Evolutionary conservation across 2,113 vertebrate genomes (phyloP).

Genomic region (cat (Felis catus)): F.catus_Fca126_mat1.0 CM031411.1:71270001-71270500

Average conservation of each 20-base stretch:
- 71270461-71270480: not conserved
- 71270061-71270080: not conserved
- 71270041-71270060: not conserved
- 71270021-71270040: not conserved
- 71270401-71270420: not conserved
- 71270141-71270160: not conserved
- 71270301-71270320: not conserved
- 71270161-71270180: not conserved
- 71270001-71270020: not conserved
- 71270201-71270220: not conserved
- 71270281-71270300: not conserved
- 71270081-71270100: not conserved
- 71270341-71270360: not conserved
- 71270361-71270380: not conserved
- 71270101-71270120: not conserved
- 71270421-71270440: not conserved
- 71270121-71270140: not conserved
- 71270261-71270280: not conserved
- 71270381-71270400: constrained; percentile 44
- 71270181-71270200: not conserved
- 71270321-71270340: not conserved
- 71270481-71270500: not conserved
- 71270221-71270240: not conserved
- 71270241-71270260: not conserved
- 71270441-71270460: not conserved